Base-by-base conservation (phyloP, 2,888 invertebrate genomes). In the Stenotaenia linearis region DNA sequence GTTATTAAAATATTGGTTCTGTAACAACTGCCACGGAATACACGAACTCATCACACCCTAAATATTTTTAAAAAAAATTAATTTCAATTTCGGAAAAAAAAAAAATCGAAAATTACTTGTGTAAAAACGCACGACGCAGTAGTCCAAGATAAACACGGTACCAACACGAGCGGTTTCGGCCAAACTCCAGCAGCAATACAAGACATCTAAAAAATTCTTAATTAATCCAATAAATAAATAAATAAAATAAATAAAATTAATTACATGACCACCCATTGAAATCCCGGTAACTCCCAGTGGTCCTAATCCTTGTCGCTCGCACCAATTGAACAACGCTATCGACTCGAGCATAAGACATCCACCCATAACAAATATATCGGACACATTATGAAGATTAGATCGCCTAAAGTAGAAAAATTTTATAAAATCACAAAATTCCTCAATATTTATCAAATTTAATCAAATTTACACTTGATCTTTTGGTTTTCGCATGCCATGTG, bases 361-460 rank as follows among this genome's bases (percentile, higher is more conserved):
- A 80, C 98, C 98, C 98, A 99, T 99, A 82, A 98, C 95, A 89
- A 99, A 98, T 85, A 99, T 93, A 86, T 99, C 98, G 23, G 96
- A 95, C 3, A 98, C 98, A 88, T 98, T 94, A 85, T 94, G 93
- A 78, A 99, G 90, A 84, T 93, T 92, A 0, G 97, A 98, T 40
- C 97, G 92, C 80, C 94, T 94, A 86, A 50, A 85, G 84, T 82
- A 77, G 23, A 37, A 32, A n/a, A n/a, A n/a, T n/a, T n/a, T 1
- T 30, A 77, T 6, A 61, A 75, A 78, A 61, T 61, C 40, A 79
- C 75, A 21, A 37, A 80, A 25, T 10, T 40, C 25, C 80, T 12
- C 75, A 56, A 79, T 76, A 81, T 56, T 40, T 81, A 77, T 23
- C 32, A 80, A 79, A 40, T 15, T 40, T 28, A 77, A 56, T 76